Conservation (phyloP, 64 coral and sea anemone species). For the Montipora foliosa region DNA sequence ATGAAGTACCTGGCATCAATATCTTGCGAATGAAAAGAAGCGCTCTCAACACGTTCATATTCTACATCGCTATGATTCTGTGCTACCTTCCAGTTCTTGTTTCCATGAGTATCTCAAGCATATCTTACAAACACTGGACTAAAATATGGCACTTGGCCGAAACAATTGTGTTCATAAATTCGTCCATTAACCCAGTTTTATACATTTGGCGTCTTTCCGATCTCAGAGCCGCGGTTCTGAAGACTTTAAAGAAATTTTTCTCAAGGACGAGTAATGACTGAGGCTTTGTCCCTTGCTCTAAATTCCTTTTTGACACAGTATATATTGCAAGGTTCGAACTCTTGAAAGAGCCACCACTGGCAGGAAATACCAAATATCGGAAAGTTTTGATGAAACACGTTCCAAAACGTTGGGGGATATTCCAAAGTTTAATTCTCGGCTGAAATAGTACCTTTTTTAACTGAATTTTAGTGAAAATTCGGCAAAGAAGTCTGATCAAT, state of each 20-base stretch:
- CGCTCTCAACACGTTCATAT: constrained; percentile 12
- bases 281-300: neutral
- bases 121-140: neutral
- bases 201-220: constrained; percentile 31
- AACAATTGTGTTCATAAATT: constrained; percentile 16
- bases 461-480: no score
- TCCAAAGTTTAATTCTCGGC: no score
- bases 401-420: no score
- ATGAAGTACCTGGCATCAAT: neutral
- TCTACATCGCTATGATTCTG: constrained; percentile 24
- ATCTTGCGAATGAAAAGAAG: neutral
- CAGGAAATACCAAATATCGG: no score
- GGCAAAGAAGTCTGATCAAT: no score
- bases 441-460: no score
- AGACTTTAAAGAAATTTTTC: neutral
- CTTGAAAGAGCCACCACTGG: no score
- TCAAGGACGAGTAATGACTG: neutral
- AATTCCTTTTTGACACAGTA: no score
- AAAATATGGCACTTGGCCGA: constrained; percentile 14
- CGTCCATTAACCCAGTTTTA: constrained; percentile 40
- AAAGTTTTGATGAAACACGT: no score
- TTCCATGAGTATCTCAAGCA: neutral
- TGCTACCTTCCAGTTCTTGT: constrained; percentile 29
- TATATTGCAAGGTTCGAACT: no score
- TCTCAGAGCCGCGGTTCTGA: constrained; percentile 14